A percentile compares a stretch with the other conserved stretches of the same genome.
Conservation (phyloP, 2,797 vertebrate species). For the Pipistrellus kuhlii region DNA sequence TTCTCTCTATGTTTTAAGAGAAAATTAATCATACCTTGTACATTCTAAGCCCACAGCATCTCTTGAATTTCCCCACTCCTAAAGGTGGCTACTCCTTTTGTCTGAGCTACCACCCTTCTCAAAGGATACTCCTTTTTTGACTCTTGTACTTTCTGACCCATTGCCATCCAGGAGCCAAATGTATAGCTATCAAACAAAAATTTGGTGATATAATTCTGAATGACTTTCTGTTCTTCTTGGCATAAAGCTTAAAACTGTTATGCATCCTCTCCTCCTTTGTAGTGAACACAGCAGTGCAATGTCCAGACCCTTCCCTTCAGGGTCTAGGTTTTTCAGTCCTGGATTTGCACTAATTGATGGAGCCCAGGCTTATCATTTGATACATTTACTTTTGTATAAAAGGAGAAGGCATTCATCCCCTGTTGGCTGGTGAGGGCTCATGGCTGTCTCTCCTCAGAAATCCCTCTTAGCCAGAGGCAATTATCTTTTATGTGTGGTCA, state of each 20-base stretch:
- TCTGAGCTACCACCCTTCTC: conserved; percentile 24
- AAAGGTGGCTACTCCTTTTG: neutral
- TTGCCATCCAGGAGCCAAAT: neutral
- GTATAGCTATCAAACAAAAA: neutral
- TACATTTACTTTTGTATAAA: neutral
- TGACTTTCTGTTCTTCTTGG: neutral
- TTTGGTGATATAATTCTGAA: conserved; percentile 20
- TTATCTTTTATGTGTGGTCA: neutral
- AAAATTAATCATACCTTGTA: neutral
- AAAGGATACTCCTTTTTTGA: conserved; percentile 9
- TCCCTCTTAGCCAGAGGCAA: neutral
- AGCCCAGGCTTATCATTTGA: neutral
- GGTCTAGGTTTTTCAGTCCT: neutral
- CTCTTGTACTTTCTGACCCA: neutral
- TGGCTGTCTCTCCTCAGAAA: neutral
- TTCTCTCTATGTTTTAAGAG: neutral
- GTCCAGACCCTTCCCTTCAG: neutral
- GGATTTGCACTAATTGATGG: neutral
- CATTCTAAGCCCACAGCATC: neutral
- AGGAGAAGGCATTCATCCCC: neutral
- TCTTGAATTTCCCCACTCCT: conserved; percentile 36
- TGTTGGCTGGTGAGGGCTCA: neutral
- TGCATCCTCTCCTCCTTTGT: neutral
- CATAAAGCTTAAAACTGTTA: neutral
- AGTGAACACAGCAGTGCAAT: neutral